Conservation (phyloP, 2,888 invertebrate genomes). For the Ellobium chinense region DNA sequence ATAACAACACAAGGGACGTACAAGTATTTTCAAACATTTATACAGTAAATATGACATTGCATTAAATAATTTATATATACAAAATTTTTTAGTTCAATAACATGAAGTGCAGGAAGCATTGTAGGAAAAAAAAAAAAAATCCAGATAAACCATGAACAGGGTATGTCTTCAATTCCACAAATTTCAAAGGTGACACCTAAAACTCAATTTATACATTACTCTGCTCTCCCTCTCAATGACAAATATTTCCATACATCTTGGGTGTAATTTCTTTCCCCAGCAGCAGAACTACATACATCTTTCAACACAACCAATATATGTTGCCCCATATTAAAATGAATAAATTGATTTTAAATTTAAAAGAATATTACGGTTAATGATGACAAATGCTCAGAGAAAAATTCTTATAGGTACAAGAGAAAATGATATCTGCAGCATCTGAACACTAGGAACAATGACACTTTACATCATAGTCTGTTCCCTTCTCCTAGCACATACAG, state of each 20-base stretch:
- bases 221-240: background rate
- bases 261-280: background rate
- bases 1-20: background rate
- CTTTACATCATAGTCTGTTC: no score
- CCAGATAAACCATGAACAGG: background rate
- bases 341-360: no score
- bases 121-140: background rate
- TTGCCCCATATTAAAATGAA: no score
- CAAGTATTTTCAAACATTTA: background rate
- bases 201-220: background rate
- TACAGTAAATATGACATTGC: background rate
- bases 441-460: background rate
- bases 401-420: background rate
- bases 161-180: background rate
- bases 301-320: conserved; percentile 20
- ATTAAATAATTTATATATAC: conserved; percentile 42
- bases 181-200: background rate
- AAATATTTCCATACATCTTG: background rate
- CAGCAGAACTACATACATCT: background rate
- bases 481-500: no score
- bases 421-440: background rate
- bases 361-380: no score
- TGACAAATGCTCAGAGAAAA: background rate
- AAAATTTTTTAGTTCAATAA: background rate
- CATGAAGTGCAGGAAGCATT: conserved; percentile 13